Conservation (phyloP, 2,888 invertebrate species). For the Acanthosepion lycidas region DNA sequence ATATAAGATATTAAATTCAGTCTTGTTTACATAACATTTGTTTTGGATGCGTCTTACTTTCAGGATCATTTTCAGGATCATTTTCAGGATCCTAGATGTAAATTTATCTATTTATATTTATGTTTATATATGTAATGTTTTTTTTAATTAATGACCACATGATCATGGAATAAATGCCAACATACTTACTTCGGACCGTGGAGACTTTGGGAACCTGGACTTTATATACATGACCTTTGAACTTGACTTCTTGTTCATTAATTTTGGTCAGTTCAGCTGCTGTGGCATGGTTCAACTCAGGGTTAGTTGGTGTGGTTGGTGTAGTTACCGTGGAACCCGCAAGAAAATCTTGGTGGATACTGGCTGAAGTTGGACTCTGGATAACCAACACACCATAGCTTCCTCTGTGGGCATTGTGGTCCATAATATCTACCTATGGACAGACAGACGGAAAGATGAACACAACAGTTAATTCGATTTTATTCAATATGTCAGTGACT, state of each 20-base stretch:
- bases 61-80: too few species aligned
- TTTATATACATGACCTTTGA: slow-evolving; percentile 52
- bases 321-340: slow-evolving; percentile 6
- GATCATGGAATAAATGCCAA: neutral
- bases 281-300: slow-evolving; percentile 35
- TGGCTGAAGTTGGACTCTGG: slow-evolving; percentile 54
- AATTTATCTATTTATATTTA: too few species aligned
- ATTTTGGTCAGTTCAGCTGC: slow-evolving; percentile 45
- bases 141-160: too few species aligned
- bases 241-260: slow-evolving; percentile 51
- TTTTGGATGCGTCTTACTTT: too few species aligned
- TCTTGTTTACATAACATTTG: too few species aligned
- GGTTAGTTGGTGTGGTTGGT: slow-evolving; percentile 50
- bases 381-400: slow-evolving; percentile 55
- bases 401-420: slow-evolving; percentile 43
- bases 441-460: neutral
- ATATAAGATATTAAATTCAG: too few species aligned
- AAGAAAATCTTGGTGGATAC: slow-evolving; percentile 37
- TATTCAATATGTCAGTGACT: neutral
- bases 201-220: slow-evolving; percentile 53
- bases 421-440: slow-evolving; percentile 49
- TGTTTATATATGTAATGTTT: too few species aligned
- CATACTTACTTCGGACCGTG: slow-evolving; percentile 54
- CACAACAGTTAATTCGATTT: neutral
- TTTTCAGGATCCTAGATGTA: too few species aligned